Base-by-base conservation (phyloP, 1,140 invertebrate species). In the Bombus affinis region DNA sequence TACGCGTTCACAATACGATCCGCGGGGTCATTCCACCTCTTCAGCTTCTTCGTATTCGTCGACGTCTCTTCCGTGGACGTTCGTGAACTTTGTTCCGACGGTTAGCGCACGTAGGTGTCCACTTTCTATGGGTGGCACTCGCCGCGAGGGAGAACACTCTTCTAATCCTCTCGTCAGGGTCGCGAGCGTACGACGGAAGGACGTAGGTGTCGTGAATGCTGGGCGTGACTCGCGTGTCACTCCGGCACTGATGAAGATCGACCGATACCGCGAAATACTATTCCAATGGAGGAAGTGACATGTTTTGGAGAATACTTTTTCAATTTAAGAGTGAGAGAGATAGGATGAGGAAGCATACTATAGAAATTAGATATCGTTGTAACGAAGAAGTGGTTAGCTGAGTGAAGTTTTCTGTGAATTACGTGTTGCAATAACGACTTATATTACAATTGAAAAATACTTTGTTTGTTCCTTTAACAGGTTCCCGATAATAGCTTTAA, bases 1-100 rank as follows among this genome's bases (percentile, higher is more conserved):
- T 90, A 87, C 88, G 88, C 83, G 88, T 76, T 88, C 77, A 90
- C 86, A 90, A 90, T 90, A 76, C 89, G 89, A 90, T 90, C 89
- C 89, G 86, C 86, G 86, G 86, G 89, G 89, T 90, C 89, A 90
- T 90, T 90, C 89, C 89, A 90, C 89, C 86, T 85, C 86, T 82
- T 89, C 87, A 72, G 78, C 88, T 84, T 70, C 83, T 53, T 73
- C 87, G 76, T 86, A 83, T 73, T 68, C 86, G 74, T 66, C 87
- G 37, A 37, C 65, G 78, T 85, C 87, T 81, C 87, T 77, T 85
- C 85, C 88, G 84, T 47, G 82, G 39, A 72, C 25, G 53, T 4
- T 81, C 47, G 75, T 83, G 88, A 89, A 89, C 88, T 89, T 89
- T 86, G 88, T 86, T 89, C 87, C 84, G 47, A 68, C 44, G n/a